Percentiles rank a stretch among this genome's conserved stretches.
These are phyloP conservation scores for Euplagia quadripunctaria DNA, from an alignment of 2,888 invertebrate genomes.

Conservation along the genomic window DNA sequence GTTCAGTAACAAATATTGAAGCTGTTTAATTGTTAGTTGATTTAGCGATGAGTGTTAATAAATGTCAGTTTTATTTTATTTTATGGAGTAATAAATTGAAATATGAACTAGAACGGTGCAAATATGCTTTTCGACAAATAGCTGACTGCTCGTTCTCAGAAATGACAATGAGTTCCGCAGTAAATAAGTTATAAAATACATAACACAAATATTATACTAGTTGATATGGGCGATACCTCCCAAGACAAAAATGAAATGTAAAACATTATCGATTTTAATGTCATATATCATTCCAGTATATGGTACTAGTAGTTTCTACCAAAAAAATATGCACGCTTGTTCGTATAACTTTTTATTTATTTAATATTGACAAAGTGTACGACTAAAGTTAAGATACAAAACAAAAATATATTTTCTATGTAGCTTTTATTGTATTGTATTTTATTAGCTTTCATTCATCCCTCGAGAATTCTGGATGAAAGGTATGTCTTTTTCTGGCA, in stretches of 20 bases:
- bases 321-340: not conserved
- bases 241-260: not conserved
- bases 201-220: not conserved
- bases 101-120: constrained; percentile 50
- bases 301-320: not conserved
- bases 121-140: constrained; percentile 32
- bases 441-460: too few species aligned
- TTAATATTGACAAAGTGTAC: not conserved
- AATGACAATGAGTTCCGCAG: constrained; percentile 37
- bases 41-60: constrained; percentile 29
- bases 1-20: constrained; percentile 22
- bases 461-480: too few species aligned
- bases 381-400: too few species aligned
- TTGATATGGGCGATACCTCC: not conserved
- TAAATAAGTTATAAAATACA: not conserved
- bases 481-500: too few species aligned
- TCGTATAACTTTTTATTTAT: not conserved
- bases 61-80: constrained; percentile 33
- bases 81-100: constrained; percentile 43
- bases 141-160: constrained; percentile 29
- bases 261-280: not conserved
- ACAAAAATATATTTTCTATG: too few species aligned
- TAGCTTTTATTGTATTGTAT: not conserved
- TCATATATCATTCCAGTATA: not conserved
- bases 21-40: constrained; percentile 22